These are phyloP conservation scores for Oligia strigilis DNA, from an alignment of 2,888 invertebrate species.

Conservation along the genomic window DNA sequence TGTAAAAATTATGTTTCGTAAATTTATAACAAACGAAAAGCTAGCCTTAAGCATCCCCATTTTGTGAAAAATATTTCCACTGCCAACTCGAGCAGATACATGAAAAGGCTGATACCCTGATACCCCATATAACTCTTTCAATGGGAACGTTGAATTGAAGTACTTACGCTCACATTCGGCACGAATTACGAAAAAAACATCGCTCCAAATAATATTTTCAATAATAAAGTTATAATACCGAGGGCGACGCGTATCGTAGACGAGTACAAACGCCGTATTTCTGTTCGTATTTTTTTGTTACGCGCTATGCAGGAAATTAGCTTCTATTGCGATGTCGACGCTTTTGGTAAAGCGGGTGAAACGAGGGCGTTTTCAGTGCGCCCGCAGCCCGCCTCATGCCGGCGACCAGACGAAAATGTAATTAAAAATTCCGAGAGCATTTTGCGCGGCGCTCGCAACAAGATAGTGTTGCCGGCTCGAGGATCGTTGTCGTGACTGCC, in stretches of 20 bases:
- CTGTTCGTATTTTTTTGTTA: constrained; percentile 86
- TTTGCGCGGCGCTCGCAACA: constrained; percentile 88
- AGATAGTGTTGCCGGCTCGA: constrained; percentile 88
- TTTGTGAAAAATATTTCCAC: constrained; percentile 26
- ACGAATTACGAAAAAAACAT: constrained; percentile 54
- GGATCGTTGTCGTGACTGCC: constrained; percentile 88
- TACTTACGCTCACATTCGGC: constrained; percentile 31
- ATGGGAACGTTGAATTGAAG: constrained; percentile 36
- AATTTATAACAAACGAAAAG: constrained; percentile 12
- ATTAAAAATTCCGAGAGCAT: constrained; percentile 91
- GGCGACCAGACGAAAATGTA: constrained; percentile 90
- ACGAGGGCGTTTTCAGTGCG: constrained; percentile 86
- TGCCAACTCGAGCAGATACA: constrained; percentile 16
- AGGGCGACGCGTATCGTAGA: constrained; percentile 73
- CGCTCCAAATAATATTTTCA: constrained; percentile 70
- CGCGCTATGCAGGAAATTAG: constrained; percentile 90
- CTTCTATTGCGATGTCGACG: constrained; percentile 90
- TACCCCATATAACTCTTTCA: constrained; percentile 39
- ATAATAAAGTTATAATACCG: constrained; percentile 77
- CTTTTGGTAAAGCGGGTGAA: constrained; percentile 89
- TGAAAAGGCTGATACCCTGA: constrained; percentile 44
- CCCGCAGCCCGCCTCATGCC: constrained; percentile 86
- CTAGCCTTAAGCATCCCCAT: neutral
- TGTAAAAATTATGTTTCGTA: constrained; percentile 19
- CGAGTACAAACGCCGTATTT: constrained; percentile 85